Evolutionary conservation across 2,797 vertebrate species (phyloP), one percentile per base, ranked within the genome.

Genomic region (Lepidocolaptes lacrymiger): DNA sequence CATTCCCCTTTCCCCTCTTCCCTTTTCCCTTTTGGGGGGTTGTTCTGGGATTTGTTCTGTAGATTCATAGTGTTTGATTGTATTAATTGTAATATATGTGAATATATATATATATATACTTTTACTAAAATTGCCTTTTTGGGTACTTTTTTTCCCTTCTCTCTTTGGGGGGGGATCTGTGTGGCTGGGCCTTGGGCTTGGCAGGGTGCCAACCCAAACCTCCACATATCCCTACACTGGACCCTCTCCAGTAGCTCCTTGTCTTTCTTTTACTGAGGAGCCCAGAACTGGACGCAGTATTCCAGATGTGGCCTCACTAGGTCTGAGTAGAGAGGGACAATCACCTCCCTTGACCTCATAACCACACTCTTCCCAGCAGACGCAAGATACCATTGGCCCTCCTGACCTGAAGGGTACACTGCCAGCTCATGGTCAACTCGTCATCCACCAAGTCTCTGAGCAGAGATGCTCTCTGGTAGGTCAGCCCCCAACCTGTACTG

Each of bases 281-380:
- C 4, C 10, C 23, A 62, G 48, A 36, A 12, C 27, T 46, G 67
- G 39, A 37, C 18, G 12, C 7, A 62, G n/a, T 28, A 8, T 15
- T 71, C 17, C 56, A 52, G 56, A 9, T 14, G 22, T 21, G 39
- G 14, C 39, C 39, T 37, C 39, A 9, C 6, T 26, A 21, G 24
- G 58, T 26, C 24, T 36, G 26, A 59, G 17, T 12, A 27, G 27
- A 36, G 26, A 9, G 17, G 32, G 7, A 8, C 10, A 15, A 8
- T 71, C 37, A 32, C 13, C 37, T 44, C 22, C 23, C 46, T 14
- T 1, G 1, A 3, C 8, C 64, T 30, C 6, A 27, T 37, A 48
- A 17, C 22, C 56, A 44, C 22, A 3, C 9, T 14, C 7, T 27
- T 20, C 37, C 49, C 1, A 0, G 8, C 8, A 32, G 32, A 32